These are phyloP conservation scores for Poeciliopsis prolifica DNA, from an alignment of 2,113 vertebrate species.

Conservation along the genomic window DNA sequence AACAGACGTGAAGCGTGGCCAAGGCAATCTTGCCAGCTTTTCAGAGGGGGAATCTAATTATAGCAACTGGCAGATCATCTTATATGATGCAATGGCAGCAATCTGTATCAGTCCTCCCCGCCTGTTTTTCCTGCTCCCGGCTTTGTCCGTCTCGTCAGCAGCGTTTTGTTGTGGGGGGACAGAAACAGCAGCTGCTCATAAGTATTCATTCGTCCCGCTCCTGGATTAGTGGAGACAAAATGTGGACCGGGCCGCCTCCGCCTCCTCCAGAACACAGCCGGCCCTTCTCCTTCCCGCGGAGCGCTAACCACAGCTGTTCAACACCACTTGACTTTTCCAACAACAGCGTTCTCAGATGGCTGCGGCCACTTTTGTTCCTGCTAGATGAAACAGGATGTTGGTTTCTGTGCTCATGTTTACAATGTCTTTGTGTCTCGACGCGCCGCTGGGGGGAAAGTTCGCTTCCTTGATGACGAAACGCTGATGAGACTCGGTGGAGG, in stretches of 20 bases:
- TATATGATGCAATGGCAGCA: slow-evolving; percentile 65
- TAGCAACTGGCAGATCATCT: slow-evolving; percentile 58
- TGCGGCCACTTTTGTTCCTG: slow-evolving; percentile 51
- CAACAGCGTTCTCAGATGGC: slow-evolving; percentile 68
- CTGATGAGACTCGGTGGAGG: not conserved
- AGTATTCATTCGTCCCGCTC: slow-evolving; percentile 64
- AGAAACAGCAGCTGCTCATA: slow-evolving; percentile 69
- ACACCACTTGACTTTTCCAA: slow-evolving; percentile 70
- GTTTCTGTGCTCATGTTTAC: slow-evolving; percentile 3
- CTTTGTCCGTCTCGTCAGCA: slow-evolving; percentile 24
- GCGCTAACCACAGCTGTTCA: slow-evolving; percentile 69
- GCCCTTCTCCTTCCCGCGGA: slow-evolving; percentile 49
- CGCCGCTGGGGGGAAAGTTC: not conserved
- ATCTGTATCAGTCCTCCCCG: slow-evolving; percentile 25
- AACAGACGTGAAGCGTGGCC: slow-evolving; percentile 43
- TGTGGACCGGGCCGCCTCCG: slow-evolving; percentile 40
- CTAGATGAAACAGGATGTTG: slow-evolving; percentile 47
- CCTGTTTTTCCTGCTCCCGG: slow-evolving; percentile 9
- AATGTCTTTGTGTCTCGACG: not conserved
- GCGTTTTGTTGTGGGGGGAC: slow-evolving; percentile 35
- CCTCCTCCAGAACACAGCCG: slow-evolving; percentile 55
- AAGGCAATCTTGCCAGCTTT: slow-evolving; percentile 43
- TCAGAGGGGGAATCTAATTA: slow-evolving; percentile 60
- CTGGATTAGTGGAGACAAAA: slow-evolving; percentile 61
- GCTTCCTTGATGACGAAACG: not conserved